Conservation (phyloP, 2,113 vertebrate genomes). For the Odocoileus hemionus region DNA sequence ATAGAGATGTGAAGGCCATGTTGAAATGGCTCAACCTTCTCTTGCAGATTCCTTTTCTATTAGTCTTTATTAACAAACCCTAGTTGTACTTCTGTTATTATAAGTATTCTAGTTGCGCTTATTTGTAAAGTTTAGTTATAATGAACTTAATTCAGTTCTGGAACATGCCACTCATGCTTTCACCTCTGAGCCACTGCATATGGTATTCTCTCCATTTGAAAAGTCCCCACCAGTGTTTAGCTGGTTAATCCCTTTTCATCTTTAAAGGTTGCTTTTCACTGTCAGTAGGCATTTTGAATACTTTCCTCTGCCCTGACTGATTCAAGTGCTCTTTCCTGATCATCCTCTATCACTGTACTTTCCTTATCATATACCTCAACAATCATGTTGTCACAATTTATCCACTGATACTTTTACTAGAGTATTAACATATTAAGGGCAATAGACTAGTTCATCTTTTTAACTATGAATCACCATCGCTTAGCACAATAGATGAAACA, state of each 20-base stretch:
- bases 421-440: not conserved
- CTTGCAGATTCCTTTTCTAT: not conserved
- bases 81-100: not conserved
- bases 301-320: rapidly evolving
- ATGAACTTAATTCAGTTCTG: not conserved
- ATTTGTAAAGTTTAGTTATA: not conserved
- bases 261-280: not conserved
- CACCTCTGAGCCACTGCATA: not conserved
- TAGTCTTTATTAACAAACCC: not conserved
- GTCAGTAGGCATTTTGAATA: not conserved
- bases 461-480: not conserved
- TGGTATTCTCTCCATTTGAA: not conserved
- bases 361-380: not conserved
- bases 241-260: not conserved
- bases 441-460: not conserved
- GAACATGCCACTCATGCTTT: not conserved
- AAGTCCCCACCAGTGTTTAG: rapidly evolving
- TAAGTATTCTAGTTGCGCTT: not conserved
- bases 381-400: not conserved
- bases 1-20: not conserved
- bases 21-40: not conserved
- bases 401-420: not conserved
- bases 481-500: not conserved
- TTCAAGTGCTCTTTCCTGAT: not conserved
- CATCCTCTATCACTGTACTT: rapidly evolving